phyloP scores from a whole-genome alignment of 2,113 vertebrate species.

The human region GRCh38 chr7:111308501-111309000 shows the following conservation, averaged over 20 bases:
- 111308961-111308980: slow-evolving; percentile 74
- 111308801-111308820: slow-evolving; percentile 64
- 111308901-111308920: slow-evolving; percentile 61
- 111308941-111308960: slow-evolving; percentile 67
- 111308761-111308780: slow-evolving; percentile 53
- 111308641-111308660: slow-evolving; percentile 62
- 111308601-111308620: slow-evolving; percentile 55
- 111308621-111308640: slow-evolving; percentile 50
- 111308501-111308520: background rate
- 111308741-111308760: slow-evolving; percentile 62
- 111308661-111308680: slow-evolving; percentile 37
- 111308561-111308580: slow-evolving; percentile 24
- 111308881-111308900: slow-evolving; percentile 67
- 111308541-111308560: slow-evolving; percentile 49
- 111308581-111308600: slow-evolving; percentile 58
- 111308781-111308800: slow-evolving; percentile 67
- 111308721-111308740: slow-evolving; percentile 34
- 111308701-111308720: slow-evolving; percentile 39
- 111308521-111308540: background rate
- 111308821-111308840: slow-evolving; percentile 53
- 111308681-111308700: slow-evolving; percentile 36
- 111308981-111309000: slow-evolving; percentile 82
- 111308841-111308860: slow-evolving; percentile 66
- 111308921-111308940: slow-evolving; percentile 72
- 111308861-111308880: slow-evolving; percentile 66